Percentiles rank a stretch among this genome's conserved stretches.
Conservation (phyloP, 2,888 invertebrate genomes). For the Leptopilina syphax region DNA sequence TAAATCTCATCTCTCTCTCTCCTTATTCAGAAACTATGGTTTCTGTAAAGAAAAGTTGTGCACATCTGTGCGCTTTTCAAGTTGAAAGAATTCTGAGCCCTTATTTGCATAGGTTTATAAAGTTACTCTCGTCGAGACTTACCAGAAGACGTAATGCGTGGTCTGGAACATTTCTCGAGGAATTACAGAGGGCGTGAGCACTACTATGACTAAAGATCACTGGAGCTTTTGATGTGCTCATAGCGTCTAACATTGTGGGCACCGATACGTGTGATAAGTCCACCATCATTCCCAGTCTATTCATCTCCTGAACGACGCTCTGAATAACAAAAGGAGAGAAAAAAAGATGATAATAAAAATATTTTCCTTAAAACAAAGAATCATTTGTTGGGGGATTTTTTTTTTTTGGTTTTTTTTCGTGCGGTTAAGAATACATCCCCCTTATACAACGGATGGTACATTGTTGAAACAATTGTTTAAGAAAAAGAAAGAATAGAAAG, state of each 20-base stretch:
- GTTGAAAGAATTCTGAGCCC: slow-evolving; percentile 26
- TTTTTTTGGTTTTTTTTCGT: not conserved
- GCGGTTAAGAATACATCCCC: no score
- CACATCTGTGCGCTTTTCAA: slow-evolving; percentile 5
- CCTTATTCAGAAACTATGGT: not conserved
- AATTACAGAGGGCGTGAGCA: slow-evolving; percentile 80
- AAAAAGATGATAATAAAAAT: no score
- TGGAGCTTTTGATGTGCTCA: slow-evolving; percentile 78
- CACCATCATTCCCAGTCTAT: slow-evolving; percentile 81
- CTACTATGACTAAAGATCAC: slow-evolving; percentile 82
- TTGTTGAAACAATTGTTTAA: not conserved
- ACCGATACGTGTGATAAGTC: slow-evolving; percentile 80
- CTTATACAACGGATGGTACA: no score
- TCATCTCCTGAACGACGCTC: slow-evolving; percentile 81
- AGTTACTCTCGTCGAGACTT: slow-evolving; percentile 60
- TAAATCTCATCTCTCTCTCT: not conserved
- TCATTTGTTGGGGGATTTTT: not conserved
- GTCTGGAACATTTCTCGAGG: slow-evolving; percentile 80
- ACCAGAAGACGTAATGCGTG: slow-evolving; percentile 80
- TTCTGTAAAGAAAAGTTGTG: not conserved
- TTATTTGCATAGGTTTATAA: slow-evolving; percentile 32
- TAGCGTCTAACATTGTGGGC: slow-evolving; percentile 79
- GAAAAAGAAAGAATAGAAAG: slow-evolving; percentile 28
- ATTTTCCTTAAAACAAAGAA: slow-evolving; percentile 17
- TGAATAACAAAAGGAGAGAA: slow-evolving; percentile 62